Conservation (phyloP, 2,113 vertebrate species). For the Mionectes macconnelli region DNA sequence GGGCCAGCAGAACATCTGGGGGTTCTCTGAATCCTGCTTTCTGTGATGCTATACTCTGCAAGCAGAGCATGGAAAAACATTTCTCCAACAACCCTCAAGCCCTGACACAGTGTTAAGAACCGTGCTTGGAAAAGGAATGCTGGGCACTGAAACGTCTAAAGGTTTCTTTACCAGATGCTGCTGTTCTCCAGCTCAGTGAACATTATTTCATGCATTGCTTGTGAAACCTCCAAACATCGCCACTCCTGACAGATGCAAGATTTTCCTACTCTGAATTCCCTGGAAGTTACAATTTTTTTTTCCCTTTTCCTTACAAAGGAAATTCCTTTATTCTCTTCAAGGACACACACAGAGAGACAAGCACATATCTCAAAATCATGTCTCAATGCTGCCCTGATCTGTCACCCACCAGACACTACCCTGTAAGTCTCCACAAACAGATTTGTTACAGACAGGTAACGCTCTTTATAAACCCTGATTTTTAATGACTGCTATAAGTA, state of each 20-base stretch:
- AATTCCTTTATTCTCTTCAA: background rate
- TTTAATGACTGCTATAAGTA: background rate
- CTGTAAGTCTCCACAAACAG: background rate
- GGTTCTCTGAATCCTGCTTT: background rate
- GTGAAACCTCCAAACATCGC: background rate
- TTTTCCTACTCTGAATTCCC: background rate
- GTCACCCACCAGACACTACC: background rate
- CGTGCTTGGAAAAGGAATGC: background rate
- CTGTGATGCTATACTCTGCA: background rate
- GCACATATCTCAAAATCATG: background rate
- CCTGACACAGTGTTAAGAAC: background rate
- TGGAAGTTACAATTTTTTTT: background rate
- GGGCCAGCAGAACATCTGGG: constrained; percentile 12
- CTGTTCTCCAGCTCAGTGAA: background rate
- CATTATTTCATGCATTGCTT: background rate
- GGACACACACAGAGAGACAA: background rate
- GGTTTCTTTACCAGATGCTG: background rate
- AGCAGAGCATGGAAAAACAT: background rate
- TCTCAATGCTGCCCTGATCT: background rate
- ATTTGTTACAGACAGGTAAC: background rate
- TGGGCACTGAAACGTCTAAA: background rate
- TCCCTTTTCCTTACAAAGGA: background rate
- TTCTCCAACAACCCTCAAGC: background rate
- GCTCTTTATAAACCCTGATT: background rate
- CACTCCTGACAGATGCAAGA: background rate